Evolutionary conservation across 2,888 invertebrate genomes (phyloP), one percentile per base, ranked within the genome.

Genomic region (Mythimna pallens): DNA sequence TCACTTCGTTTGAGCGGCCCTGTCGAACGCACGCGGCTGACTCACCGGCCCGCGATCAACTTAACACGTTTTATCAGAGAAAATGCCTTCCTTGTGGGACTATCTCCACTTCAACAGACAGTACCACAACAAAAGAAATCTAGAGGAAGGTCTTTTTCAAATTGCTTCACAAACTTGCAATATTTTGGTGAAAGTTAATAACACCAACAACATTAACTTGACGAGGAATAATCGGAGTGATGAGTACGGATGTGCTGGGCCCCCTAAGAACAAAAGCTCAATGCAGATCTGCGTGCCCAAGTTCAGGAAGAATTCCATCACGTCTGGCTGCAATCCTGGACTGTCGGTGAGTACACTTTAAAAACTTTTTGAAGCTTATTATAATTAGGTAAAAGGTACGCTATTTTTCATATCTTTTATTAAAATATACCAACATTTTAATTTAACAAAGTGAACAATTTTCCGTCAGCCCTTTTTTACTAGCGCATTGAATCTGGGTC

Each of bases 91-190:
- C 67, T 96, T 97, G 93, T 97, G 97, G 97, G 97, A 97, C 90
- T 96, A 97, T 88, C 94, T 97, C 73, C 95, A 95, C 81, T 94
- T 96, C 85, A 96, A 96, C 81, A 87, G 96, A 61, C 94, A 94
- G 85, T 96, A 96, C 84, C 93, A 96, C 71, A 96, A 96, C 85
- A 97, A 97, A 84, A 96, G 97, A 68, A 98, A 98, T 91, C 92
- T 98, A 81, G 98, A 98, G 88, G 98, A 98, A 88, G 98, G 98
- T 9, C 95, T 98, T 50, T 98, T 98, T 89, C 98, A 98, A 95
- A 98, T 98, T 83, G 98, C 98, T 7, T 97, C 98, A 20, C 98
- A 98, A 91, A 98, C 98, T 72, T 98, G 98, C 89, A 98, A 97
- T 90, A 97, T 98, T 82, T 94, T 98, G 78, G 98, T 98, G 72